Evolutionary conservation across 2,797 vertebrate genomes (phyloP).

Genomic region (Neomorphus geoffroyi): DNA sequence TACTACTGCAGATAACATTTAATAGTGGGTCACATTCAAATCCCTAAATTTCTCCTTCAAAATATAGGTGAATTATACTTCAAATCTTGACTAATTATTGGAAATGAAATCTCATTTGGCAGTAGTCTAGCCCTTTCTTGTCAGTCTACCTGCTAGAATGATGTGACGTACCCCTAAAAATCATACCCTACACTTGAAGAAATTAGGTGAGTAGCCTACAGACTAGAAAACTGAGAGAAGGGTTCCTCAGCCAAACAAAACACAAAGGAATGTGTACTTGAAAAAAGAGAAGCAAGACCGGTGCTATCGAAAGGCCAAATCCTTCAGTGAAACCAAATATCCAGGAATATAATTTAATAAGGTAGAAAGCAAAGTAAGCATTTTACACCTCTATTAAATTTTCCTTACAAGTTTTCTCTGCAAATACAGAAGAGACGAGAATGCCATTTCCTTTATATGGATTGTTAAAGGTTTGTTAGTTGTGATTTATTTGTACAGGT

Average conservation of each 20-base stretch:
- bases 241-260: conserved; percentile 41
- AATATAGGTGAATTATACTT: not conserved
- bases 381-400: conserved; percentile 54
- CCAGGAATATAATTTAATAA: conserved; percentile 48
- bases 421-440: conserved; percentile 39
- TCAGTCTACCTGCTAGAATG: not conserved
- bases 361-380: conserved; percentile 41
- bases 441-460: not conserved
- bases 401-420: conserved; percentile 30
- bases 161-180: not conserved
- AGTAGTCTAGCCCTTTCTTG: not conserved
- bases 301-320: not conserved
- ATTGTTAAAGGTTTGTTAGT: conserved; percentile 41
- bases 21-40: not conserved
- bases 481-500: conserved; percentile 65
- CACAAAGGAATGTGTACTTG: conserved; percentile 5
- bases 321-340: conserved; percentile 10
- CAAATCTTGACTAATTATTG: not conserved
- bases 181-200: not conserved
- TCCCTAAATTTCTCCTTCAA: not conserved
- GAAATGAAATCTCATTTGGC: not conserved
- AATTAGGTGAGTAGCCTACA: not conserved
- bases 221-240: not conserved
- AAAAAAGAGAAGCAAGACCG: not conserved
- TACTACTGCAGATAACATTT: not conserved